A percentile compares a stretch with the other conserved stretches of the same genome.
Conservation (phyloP, 35 echinoderm and acorn worm species). For the Apostichopus californicus region DNA sequence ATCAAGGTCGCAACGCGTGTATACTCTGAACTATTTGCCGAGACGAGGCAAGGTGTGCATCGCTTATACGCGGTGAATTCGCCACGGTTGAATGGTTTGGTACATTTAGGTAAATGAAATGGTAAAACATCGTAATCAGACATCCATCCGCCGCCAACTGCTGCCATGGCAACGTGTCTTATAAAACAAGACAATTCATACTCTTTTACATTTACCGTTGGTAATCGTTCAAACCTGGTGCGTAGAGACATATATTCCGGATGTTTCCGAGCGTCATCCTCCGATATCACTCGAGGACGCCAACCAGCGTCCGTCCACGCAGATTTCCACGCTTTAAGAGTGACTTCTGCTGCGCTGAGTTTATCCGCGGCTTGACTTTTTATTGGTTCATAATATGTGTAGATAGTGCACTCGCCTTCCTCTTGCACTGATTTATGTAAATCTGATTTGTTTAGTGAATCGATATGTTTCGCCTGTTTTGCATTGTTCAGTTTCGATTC, state of each 20-base stretch:
- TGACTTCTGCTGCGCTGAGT: too few relatives aligned
- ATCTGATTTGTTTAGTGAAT: background rate
- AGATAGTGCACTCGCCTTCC: background rate
- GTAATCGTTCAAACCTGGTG: background rate
- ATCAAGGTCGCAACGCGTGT: background rate
- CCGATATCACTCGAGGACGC: background rate
- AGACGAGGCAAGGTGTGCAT: background rate
- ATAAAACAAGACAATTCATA: background rate
- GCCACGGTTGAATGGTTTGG: background rate
- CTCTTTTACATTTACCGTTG: background rate
- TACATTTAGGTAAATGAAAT: background rate
- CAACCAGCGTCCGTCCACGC: background rate
- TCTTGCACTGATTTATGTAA: background rate
- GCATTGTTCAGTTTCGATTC: background rate
- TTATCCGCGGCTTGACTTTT: background rate
- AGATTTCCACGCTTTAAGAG: background rate
- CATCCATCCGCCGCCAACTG: background rate
- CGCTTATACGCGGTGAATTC: background rate
- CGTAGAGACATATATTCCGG: background rate
- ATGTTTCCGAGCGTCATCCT: background rate
- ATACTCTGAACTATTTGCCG: background rate
- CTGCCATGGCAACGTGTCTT: conserved; percentile 1
- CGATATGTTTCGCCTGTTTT: background rate
- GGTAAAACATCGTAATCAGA: background rate
- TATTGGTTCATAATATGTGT: background rate